Percentiles rank a stretch among this genome's conserved stretches.
Evolutionary conservation across 2,888 invertebrate species (phyloP).

Genomic region (Balanococcus diminutus): DNA sequence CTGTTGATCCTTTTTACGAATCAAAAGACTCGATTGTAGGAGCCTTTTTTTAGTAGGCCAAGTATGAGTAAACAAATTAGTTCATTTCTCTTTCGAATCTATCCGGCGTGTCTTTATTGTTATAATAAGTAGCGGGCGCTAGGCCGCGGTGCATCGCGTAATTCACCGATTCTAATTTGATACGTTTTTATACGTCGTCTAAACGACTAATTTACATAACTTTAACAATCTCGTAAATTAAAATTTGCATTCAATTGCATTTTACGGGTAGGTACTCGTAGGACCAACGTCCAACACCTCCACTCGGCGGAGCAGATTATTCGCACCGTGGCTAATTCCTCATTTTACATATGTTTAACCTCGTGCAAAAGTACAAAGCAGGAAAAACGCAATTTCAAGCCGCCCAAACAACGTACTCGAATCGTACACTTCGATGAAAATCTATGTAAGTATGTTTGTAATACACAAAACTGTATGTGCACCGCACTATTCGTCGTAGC

Average conservation of each 20-base stretch:
- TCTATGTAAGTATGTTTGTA: conserved; percentile 37
- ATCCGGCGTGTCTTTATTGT: conserved; percentile 33
- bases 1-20: neutral
- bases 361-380: neutral
- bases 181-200: neutral
- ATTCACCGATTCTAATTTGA: conserved; percentile 24
- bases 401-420: neutral
- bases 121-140: neutral
- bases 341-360: conserved; percentile 31
- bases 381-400: neutral
- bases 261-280: neutral
- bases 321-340: conserved; percentile 22
- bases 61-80: conserved; percentile 53
- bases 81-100: conserved; percentile 49
- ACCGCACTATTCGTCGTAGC: neutral
- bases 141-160: too few relatives aligned
- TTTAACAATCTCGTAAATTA: conserved; percentile 25
- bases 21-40: neutral
- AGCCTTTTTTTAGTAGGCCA: conserved; percentile 46
- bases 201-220: conserved; percentile 16
- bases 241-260: conserved; percentile 23
- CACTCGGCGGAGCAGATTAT: neutral
- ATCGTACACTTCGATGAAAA: conserved; percentile 1
- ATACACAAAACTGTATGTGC: neutral
- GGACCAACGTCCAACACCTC: neutral